These are phyloP conservation scores for Gonioctena quinquepunctata DNA, from an alignment of 1,140 invertebrate species.

Conservation along the genomic window DNA sequence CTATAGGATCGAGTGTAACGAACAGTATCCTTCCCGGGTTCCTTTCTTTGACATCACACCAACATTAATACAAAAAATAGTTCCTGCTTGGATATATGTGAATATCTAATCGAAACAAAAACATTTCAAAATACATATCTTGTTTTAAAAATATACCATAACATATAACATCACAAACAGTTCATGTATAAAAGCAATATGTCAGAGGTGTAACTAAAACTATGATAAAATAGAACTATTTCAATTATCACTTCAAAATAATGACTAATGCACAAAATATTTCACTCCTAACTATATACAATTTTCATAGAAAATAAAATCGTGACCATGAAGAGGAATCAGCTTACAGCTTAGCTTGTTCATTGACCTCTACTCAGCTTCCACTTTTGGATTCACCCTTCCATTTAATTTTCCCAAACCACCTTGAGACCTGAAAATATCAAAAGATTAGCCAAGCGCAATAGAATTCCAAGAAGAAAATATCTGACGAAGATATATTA, in stretches of 20 bases:
- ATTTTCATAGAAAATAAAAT: conserved; percentile 25
- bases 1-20: too few relatives aligned
- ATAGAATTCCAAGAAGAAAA: too few relatives aligned
- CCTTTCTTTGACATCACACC: too few relatives aligned
- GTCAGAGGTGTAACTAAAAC: background rate
- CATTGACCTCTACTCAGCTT: conserved; percentile 32
- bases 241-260: background rate
- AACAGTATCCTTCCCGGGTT: too few relatives aligned
- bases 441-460: conserved; percentile 19
- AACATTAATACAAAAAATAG: too few relatives aligned
- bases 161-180: background rate
- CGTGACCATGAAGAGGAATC: background rate
- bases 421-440: conserved; percentile 48
- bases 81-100: too few relatives aligned
- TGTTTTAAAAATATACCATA: too few relatives aligned
- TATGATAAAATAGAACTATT: background rate
- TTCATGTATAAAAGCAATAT: background rate
- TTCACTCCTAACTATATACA: conserved; percentile 14
- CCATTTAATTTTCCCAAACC: conserved; percentile 49
- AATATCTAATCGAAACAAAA: too few relatives aligned
- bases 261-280: background rate
- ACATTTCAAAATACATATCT: too few relatives aligned
- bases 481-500: too few relatives aligned
- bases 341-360: background rate
- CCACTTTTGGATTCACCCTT: conserved; percentile 44